phyloP scores from a whole-genome alignment of 2,113 vertebrate genomes.

The Rhinoderma darwinii region DNA sequence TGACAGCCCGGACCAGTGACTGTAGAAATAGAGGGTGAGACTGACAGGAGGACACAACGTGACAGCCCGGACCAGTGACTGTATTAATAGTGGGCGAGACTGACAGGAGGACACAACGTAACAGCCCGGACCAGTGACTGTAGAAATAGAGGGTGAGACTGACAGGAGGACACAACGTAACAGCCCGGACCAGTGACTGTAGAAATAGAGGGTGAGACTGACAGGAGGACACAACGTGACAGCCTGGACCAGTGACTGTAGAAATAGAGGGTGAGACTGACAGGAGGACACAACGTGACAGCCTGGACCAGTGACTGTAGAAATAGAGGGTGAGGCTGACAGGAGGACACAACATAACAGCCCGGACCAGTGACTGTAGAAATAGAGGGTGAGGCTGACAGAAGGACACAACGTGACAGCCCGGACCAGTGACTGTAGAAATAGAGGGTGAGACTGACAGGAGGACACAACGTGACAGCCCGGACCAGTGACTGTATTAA shows the following conservation, averaged over 20 bases:
- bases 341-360: neutral
- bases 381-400: too few relatives aligned
- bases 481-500: neutral
- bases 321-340: neutral
- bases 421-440: neutral
- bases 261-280: neutral
- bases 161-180: neutral
- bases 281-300: too few relatives aligned
- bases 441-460: neutral
- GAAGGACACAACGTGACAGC: neutral
- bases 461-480: neutral
- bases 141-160: too few relatives aligned
- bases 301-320: neutral
- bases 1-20: neutral
- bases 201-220: neutral
- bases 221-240: neutral
- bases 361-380: neutral
- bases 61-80: neutral
- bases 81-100: neutral
- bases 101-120: neutral
- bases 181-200: neutral
- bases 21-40: too few relatives aligned
- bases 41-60: neutral
- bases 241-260: neutral
- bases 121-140: neutral